phyloP scores from a whole-genome alignment of 2,113 vertebrate genomes.

The Chionodraco myersi region DNA sequence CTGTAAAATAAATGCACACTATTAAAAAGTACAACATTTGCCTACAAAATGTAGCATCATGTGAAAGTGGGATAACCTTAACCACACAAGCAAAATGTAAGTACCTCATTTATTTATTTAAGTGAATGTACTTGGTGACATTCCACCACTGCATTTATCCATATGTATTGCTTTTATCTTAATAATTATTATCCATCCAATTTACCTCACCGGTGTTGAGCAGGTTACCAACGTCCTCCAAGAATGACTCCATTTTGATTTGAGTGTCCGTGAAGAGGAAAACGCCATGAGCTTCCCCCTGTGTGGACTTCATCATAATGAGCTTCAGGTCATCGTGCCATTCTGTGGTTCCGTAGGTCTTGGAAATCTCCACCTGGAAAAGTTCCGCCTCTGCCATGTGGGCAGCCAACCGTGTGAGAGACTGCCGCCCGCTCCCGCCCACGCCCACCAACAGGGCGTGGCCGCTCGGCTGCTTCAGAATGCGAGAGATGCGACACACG shows the following conservation, averaged over 20 bases:
- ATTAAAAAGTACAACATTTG: too few species aligned
- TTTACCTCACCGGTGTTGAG: conserved; percentile 91
- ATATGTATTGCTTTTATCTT: not conserved
- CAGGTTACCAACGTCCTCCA: conserved; percentile 93
- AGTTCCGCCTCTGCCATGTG: conserved; percentile 90
- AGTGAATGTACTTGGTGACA: too few species aligned
- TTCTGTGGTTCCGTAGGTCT: conserved; percentile 86
- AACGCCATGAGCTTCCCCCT: conserved; percentile 87
- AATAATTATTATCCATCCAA: not conserved
- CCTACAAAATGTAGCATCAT: too few species aligned
- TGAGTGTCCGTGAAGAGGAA: conserved; percentile 94
- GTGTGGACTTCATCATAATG: conserved; percentile 87
- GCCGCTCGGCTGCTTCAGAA: conserved; percentile 91
- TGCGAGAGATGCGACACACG: conserved; percentile 90
- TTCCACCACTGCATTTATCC: not conserved
- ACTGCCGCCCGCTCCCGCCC: conserved; percentile 92
- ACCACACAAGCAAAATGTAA: too few species aligned
- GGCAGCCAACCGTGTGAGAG: conserved; percentile 89
- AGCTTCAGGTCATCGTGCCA: conserved; percentile 91
- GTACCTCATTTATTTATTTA: too few species aligned
- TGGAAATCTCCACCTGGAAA: conserved; percentile 91
- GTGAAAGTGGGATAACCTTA: too few species aligned
- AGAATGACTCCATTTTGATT: conserved; percentile 92
- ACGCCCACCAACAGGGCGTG: conserved; percentile 92
- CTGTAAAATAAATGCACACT: too few species aligned